Evolutionary conservation across 2,113 vertebrate genomes (phyloP), one percentile per base, ranked within the genome.

Genomic region (Cynopterus brachyotis): DNA sequence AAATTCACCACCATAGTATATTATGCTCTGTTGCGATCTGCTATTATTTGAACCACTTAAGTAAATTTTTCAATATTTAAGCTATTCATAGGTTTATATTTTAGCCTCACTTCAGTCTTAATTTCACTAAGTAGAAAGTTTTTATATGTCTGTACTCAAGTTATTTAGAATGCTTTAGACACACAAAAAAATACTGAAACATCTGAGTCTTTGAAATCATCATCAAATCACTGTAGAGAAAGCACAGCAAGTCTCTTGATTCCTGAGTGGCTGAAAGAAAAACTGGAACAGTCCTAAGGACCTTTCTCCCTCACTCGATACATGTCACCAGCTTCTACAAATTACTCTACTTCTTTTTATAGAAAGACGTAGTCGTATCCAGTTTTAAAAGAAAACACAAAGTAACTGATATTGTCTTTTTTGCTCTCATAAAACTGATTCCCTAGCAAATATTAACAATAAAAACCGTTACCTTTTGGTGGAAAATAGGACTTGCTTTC

Each of bases 401-500:
- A 73, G 30, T 75, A 94, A 91, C 6, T 67, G 13, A 57, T 40
- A 82, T 2, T 78, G 24, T 94, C 66, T 90, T 30, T 81, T 92
- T 85, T 91, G 40, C 26, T 42, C 13, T 84, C 62, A 91, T 40
- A 50, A 12, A 97, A 94, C 42, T 67, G 24, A 96, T 85, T 82
- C 59, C 72, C 28, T 50, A 67, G 26, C 22, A 95, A 85, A 70
- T 15, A 79, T 47, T 82, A 85, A 72, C 13, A 89, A 76, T 81
- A 80, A 94, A 86, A 89, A 45, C 3, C 19, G 84, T 96, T 99
- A 99, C 99, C 99, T 99, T 99, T 99, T 76, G 99, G 99, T 95
- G 99, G 99, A 97, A 99, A 99, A 98, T 99, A 99, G 81, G 99
- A 99, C 94, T 99, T 99, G 98, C 99, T 99, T 98, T 99, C 99